Conservation (phyloP, 2,113 vertebrate genomes). For the Alligator sinensis region DNA sequence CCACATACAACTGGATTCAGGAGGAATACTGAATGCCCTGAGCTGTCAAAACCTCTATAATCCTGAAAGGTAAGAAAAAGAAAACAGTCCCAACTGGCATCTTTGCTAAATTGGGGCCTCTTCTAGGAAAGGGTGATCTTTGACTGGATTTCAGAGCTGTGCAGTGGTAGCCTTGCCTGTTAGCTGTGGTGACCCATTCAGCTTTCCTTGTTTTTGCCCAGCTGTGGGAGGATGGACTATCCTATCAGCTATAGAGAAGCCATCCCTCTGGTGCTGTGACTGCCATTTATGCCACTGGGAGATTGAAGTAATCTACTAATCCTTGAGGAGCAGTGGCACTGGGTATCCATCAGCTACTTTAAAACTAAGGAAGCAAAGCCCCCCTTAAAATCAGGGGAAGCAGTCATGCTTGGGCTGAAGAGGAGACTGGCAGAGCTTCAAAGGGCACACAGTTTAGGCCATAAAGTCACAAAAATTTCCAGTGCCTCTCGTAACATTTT, state of each 20-base stretch:
- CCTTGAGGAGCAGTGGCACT: not conserved
- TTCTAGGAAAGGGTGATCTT: not conserved
- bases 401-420: not conserved
- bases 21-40: not conserved
- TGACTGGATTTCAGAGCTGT: fast-evolving
- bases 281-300: not conserved
- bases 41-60: not conserved
- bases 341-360: not conserved
- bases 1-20: not conserved
- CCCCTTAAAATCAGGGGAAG: not conserved
- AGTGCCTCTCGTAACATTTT: not conserved
- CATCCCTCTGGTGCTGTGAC: not conserved
- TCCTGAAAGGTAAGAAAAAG: not conserved
- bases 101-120: not conserved
- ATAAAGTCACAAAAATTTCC: not conserved
- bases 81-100: not conserved
- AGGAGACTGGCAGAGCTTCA: not conserved
- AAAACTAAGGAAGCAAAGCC: not conserved
- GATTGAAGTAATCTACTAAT: not conserved
- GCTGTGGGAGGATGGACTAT: not conserved
- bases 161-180: not conserved
- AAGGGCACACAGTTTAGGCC: not conserved
- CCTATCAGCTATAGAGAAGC: too few species aligned
- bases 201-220: not conserved
- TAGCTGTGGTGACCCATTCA: fast-evolving